Conservation (phyloP, 2,113 vertebrate genomes). For the Apteryx owenii region DNA sequence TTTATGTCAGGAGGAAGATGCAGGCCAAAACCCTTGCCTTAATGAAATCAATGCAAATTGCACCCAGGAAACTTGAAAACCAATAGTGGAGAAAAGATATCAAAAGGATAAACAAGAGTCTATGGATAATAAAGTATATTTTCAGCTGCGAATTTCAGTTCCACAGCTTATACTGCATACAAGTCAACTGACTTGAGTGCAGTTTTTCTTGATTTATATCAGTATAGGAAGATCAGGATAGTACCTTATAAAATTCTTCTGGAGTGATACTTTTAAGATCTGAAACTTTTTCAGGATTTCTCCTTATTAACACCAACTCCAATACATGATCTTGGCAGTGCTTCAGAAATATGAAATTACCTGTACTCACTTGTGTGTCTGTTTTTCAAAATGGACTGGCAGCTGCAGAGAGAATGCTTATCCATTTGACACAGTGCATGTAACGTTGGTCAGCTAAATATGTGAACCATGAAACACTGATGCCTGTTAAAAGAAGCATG, state of each 20-base stretch:
- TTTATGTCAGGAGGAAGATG: not conserved
- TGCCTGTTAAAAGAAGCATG: constrained; percentile 26
- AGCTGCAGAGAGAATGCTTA: constrained; percentile 7
- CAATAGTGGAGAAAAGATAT: not conserved
- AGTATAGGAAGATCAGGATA: not conserved
- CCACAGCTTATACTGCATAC: not conserved
- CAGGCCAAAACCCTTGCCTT: not conserved
- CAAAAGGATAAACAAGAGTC: not conserved
- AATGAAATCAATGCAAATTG: not conserved
- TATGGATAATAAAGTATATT: not conserved
- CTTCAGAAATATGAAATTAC: constrained; percentile 9
- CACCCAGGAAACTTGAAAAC: not conserved
- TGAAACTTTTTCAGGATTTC: not conserved
- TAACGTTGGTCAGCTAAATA: constrained; percentile 32
- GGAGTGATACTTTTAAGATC: not conserved
- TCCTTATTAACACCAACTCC: not conserved
- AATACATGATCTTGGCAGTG: not conserved
- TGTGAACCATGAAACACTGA: constrained; percentile 19
- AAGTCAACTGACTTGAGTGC: not conserved
- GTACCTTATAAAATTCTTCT: not conserved
- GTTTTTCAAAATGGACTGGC: constrained; percentile 21
- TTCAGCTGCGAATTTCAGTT: not conserved
- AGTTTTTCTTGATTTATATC: not conserved
- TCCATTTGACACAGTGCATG: constrained; percentile 22
- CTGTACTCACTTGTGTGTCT: not conserved